Evolutionary conservation across 2,113 vertebrate genomes (phyloP).

Genomic region (Stegastes partitus): DNA sequence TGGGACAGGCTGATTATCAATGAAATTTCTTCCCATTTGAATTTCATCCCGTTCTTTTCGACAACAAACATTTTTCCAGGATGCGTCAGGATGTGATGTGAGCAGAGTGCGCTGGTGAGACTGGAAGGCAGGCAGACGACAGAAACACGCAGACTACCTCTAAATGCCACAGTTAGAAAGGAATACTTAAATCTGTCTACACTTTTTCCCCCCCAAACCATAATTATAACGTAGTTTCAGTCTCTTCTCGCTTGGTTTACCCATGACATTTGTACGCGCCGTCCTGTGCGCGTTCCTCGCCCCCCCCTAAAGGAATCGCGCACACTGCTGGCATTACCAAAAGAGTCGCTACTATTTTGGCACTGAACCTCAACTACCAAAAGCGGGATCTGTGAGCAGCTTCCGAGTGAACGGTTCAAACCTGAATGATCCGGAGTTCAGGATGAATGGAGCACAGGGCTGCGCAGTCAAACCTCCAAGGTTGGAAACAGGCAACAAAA

Average conservation of each 20-base stretch:
- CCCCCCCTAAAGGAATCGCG: slow-evolving; percentile 56
- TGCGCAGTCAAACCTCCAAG: neutral
- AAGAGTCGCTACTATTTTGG: slow-evolving; percentile 78
- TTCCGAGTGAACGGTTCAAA: slow-evolving; percentile 49
- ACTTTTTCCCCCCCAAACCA: too few species aligned
- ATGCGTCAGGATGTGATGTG: neutral
- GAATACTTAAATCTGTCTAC: neutral
- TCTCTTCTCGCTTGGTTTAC: neutral
- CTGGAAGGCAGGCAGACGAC: neutral
- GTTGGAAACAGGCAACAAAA: too few species aligned
- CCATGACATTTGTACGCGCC: slow-evolving; percentile 13
- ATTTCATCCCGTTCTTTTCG: neutral
- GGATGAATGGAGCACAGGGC: neutral
- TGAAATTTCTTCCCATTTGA: neutral
- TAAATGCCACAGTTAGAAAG: too few species aligned
- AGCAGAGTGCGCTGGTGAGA: neutral
- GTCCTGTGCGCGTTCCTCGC: neutral
- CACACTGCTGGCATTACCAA: slow-evolving; percentile 59
- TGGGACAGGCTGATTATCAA: slow-evolving; percentile 12
- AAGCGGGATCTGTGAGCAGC: slow-evolving; percentile 39
- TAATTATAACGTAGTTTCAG: neutral
- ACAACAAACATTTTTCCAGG: neutral
- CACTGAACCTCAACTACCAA: slow-evolving; percentile 56
- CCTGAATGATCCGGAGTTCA: slow-evolving; percentile 64
- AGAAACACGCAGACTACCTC: too few species aligned